Conservation (phyloP, 2,797 vertebrate species). For the Aselliscus stoliczkanus region DNA sequence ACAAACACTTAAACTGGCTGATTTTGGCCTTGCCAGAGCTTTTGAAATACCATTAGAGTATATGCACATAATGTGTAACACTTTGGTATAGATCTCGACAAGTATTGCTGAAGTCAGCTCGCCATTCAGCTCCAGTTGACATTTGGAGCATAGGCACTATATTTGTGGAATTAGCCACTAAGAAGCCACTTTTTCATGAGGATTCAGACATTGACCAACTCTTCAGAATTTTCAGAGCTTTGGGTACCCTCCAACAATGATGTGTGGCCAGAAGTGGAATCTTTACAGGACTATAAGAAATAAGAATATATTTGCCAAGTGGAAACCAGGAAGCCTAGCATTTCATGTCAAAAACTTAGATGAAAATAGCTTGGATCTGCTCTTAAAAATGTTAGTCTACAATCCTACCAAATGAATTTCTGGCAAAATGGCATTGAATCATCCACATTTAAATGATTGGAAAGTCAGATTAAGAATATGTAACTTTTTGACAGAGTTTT, state of each 20-base stretch:
- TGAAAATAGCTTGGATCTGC: conserved; percentile 91
- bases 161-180: conserved; percentile 95
- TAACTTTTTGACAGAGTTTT: no score
- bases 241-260: conserved; percentile 94
- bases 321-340: conserved; percentile 90
- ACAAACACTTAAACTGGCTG: conserved; percentile 95
- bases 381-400: conserved; percentile 96
- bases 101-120: conserved; percentile 91
- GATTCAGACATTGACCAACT: conserved; percentile 98
- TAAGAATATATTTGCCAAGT: conserved; percentile 96
- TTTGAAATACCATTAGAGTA: conserved; percentile 90
- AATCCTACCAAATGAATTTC: conserved; percentile 96
- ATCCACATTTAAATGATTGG: no score
- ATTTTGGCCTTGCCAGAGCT: conserved; percentile 95
- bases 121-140: conserved; percentile 96
- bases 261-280: conserved; percentile 97
- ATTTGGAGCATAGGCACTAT: conserved; percentile 98
- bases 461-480: no score
- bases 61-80: conserved; percentile 98
- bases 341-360: conserved; percentile 93
- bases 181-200: conserved; percentile 96
- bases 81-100: conserved; percentile 98
- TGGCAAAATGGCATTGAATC: conserved; percentile 62
- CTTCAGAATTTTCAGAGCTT: conserved; percentile 97
- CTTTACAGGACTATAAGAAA: conserved; percentile 96